These are phyloP conservation scores for Caenorhabditis zanzibari DNA, from an alignment of 2,888 invertebrate species.

Conservation along the genomic window DNA sequence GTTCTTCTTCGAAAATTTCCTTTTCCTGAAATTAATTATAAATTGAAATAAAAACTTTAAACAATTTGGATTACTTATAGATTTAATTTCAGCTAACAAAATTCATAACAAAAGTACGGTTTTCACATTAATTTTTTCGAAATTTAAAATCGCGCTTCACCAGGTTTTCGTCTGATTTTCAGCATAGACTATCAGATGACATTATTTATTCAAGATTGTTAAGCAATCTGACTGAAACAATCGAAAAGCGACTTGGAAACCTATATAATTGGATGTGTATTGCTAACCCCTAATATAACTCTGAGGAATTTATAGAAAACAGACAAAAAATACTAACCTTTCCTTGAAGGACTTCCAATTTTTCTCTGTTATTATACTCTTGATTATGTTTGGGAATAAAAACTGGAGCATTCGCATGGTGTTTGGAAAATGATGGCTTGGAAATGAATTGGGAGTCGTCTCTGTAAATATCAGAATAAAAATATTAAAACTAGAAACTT, in stretches of 20 bases:
- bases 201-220: too few relatives aligned
- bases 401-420: background rate
- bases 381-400: background rate
- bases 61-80: too few relatives aligned
- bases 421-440: background rate
- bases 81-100: too few relatives aligned
- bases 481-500: background rate
- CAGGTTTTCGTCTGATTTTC: too few relatives aligned
- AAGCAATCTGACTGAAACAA: too few relatives aligned
- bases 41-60: too few relatives aligned
- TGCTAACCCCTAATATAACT: too few relatives aligned
- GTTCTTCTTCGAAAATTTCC: background rate
- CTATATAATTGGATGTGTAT: too few relatives aligned
- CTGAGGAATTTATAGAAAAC: too few relatives aligned
- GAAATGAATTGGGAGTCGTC: background rate
- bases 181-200: too few relatives aligned
- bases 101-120: background rate
- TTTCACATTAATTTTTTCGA: background rate
- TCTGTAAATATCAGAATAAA: background rate
- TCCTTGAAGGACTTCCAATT: background rate
- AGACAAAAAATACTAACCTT: background rate
- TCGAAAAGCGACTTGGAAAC: too few relatives aligned
- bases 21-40: slow-evolving; percentile 17
- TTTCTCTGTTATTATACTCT: slow-evolving; percentile 2
- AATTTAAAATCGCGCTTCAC: too few relatives aligned